Conservation (phyloP, 2,797 vertebrate genomes). For the Rhabdophis nuchalis region DNA sequence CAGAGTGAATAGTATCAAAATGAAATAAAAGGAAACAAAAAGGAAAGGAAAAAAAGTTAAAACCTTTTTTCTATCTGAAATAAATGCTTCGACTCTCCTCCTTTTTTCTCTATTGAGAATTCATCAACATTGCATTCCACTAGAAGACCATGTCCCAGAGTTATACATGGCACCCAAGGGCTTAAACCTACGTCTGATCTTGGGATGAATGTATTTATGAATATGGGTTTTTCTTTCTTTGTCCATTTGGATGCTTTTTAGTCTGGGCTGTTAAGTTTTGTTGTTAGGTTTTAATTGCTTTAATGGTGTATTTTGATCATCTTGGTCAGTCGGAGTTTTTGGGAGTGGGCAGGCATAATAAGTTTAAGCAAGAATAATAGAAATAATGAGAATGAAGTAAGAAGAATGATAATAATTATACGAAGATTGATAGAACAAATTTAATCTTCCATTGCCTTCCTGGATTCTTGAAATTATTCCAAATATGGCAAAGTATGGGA, state of each 20-base stretch:
- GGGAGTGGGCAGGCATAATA: not conserved
- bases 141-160: not conserved
- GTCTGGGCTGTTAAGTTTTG: not conserved
- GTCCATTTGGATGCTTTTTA: not conserved
- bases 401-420: not conserved
- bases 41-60: conserved; percentile 2
- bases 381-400: not conserved
- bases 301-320: not conserved
- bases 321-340: not conserved
- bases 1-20: not conserved
- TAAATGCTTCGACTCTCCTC: not conserved
- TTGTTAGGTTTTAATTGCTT: not conserved
- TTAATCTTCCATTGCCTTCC: not conserved
- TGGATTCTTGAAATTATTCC: not conserved
- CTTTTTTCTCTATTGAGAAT: conserved; percentile 8
- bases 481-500: not conserved
- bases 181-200: not conserved
- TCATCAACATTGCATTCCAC: not conserved
- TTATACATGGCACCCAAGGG: not conserved
- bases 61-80: not conserved
- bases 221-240: not conserved
- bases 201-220: not conserved
- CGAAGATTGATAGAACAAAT: not conserved
- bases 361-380: not conserved
- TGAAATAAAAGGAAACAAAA: not conserved